A percentile compares a stretch with the other conserved stretches of the same genome.
Evolutionary conservation across 2,113 vertebrate species (phyloP).

Genomic region (Zootoca vivipara): DNA sequence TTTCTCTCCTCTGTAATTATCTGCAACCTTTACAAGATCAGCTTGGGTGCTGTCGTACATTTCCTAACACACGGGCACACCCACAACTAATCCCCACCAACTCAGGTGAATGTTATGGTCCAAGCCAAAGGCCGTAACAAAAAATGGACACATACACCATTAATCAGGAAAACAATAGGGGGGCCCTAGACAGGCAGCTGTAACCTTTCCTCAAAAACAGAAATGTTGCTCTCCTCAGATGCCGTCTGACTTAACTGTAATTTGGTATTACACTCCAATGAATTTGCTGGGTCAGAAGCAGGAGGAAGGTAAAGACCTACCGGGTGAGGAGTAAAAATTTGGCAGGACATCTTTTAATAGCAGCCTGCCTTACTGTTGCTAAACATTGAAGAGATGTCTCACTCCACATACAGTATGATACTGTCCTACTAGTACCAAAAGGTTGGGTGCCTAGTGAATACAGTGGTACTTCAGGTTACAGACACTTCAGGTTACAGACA

Average conservation of each 20-base stretch:
- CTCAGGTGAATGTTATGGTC: no score
- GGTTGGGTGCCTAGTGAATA: no score
- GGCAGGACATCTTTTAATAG: no score
- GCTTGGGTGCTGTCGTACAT: neutral
- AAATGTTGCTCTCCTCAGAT: neutral
- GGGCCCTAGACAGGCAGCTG: neutral
- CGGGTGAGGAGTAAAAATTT: no score
- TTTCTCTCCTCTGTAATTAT: neutral
- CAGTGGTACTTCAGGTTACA: no score
- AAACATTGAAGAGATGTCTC: no score
- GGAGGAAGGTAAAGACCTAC: neutral
- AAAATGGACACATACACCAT: neutral
- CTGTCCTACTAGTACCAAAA: no score
- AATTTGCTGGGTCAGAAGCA: neutral
- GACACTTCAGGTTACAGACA: no score
- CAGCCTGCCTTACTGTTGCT: no score
- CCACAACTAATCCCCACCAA: neutral
- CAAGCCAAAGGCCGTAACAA: no score
- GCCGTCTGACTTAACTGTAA: neutral
- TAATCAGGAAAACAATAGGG: neutral
- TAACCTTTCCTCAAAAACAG: neutral
- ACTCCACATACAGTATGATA: no score
- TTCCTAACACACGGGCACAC: neutral
- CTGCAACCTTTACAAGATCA: slow-evolving; percentile 24
- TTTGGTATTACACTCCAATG: neutral